Base-by-base conservation (phyloP, 1,140 invertebrate species). In the Procambarus clarkii region DNA sequence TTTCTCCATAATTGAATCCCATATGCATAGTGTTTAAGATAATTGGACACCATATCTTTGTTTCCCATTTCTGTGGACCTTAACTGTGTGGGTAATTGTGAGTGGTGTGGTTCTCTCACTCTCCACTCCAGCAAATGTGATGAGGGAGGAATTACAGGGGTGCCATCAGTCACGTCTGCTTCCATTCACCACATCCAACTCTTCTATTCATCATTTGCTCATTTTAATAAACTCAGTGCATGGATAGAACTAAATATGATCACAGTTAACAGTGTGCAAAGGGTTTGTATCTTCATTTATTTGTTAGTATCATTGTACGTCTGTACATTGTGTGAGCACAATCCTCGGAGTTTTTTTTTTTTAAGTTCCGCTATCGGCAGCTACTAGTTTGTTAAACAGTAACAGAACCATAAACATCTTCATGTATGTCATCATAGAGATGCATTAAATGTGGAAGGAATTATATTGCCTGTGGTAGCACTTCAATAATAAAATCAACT, bases 11-110 rank as follows among this genome's bases (percentile, higher is more conserved):
- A 60, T 58, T 91, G 82, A 89, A 83, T 78, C 89, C 82, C 76
- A 85, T 85, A 91, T 85, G 89, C 89, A 91, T 91, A 91, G 89
- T 91, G 83, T 91, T 34, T 91, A 91, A 91, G 89, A 91, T 84
- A 69, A 86, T 91, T 91, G 88, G 83, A 91, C 60, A 79, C 34
- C 69, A 86, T 64, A 48, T 91, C 77, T 82, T 91, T 85, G 46
- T 78, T 85, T 90, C 58, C 77, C 86, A 69, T 58, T 58, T 74
- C 71, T 58, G 60, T 87, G 45, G 13, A 50, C 50, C 74, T 87
- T 54, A 77, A n/a, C 48, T 58, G n/a, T 58, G n/a, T 54, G 46
- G 74, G 85, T 86, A 76, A 86, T 77, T 86, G 34, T 86, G 60
- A 88, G 74, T 81, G 48, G 80, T 76, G 64, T 46, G 44, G 50